A percentile compares a stretch with the other conserved stretches of the same genome.
Evolutionary conservation across 2,113 vertebrate genomes (phyloP).

Genomic region (Cyanocitta stelleri): DNA sequence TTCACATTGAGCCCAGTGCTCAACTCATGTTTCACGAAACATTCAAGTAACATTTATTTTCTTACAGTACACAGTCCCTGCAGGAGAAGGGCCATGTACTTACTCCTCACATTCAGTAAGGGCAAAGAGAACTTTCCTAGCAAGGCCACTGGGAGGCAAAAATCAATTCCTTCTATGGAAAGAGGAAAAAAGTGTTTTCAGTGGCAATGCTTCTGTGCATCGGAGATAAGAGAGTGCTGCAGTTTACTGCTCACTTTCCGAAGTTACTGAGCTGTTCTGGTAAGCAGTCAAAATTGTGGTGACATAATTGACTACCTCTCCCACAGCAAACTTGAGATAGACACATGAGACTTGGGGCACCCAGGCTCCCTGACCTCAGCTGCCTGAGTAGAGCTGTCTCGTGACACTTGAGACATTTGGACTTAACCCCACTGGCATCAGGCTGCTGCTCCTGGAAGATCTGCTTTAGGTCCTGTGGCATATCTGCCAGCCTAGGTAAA

Average conservation of each 20-base stretch:
- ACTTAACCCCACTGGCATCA: background rate
- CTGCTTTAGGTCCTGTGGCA: background rate
- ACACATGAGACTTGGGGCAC: too few relatives aligned
- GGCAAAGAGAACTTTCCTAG: background rate
- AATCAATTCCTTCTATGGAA: background rate
- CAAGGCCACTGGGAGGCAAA: background rate
- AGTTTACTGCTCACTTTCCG: background rate
- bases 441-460: background rate
- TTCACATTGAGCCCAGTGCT: background rate
- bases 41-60: constrained; percentile 4
- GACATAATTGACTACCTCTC: background rate
- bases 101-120: background rate
- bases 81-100: background rate
- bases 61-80: background rate
- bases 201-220: background rate
- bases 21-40: constrained; percentile 6
- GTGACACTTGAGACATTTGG: background rate
- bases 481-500: background rate
- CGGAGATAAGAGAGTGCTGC: background rate
- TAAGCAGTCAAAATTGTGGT: background rate
- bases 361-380: background rate
- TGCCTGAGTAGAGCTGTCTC: background rate
- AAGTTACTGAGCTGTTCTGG: background rate
- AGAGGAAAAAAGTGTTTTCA: background rate
- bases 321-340: background rate